These are phyloP conservation scores for Cenopis cana DNA, from an alignment of 2,888 invertebrate genomes.

Conservation along the genomic window DNA sequence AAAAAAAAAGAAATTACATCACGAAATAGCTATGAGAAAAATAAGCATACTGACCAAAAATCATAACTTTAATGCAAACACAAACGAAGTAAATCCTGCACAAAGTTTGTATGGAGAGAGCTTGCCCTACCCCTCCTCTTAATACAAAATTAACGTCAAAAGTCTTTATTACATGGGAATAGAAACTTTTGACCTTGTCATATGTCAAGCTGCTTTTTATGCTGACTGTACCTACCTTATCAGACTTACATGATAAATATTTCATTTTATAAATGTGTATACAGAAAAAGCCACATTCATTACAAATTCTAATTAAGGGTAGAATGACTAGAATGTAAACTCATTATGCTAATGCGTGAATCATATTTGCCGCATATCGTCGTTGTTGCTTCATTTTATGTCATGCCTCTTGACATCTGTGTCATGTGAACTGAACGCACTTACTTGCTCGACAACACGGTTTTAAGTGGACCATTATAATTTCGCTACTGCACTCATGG, in stretches of 20 bases:
- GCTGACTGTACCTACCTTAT: too few relatives aligned
- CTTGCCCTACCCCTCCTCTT: too few relatives aligned
- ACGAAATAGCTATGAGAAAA: too few relatives aligned
- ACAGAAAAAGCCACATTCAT: neutral
- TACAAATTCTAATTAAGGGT: neutral
- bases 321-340: slow-evolving; percentile 10
- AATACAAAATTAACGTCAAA: too few relatives aligned
- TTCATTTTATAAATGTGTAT: neutral
- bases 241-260: neutral
- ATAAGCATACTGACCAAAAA: too few relatives aligned
- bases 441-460: neutral
- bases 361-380: slow-evolving; percentile 4
- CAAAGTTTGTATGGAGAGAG: too few relatives aligned
- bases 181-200: too few relatives aligned
- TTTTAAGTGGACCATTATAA: neutral
- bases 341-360: slow-evolving; percentile 25
- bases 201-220: too few relatives aligned
- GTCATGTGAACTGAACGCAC: slow-evolving; percentile 2
- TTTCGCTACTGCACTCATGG: neutral
- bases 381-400: neutral
- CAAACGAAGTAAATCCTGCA: too few relatives aligned
- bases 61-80: too few relatives aligned
- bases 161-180: too few relatives aligned
- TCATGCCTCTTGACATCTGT: slow-evolving; percentile 12
- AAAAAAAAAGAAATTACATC: too few relatives aligned